A percentile compares a stretch with the other conserved stretches of the same genome.
phyloP scores from a whole-genome alignment of 2,888 invertebrate species.

The Stenurella melanura region DNA sequence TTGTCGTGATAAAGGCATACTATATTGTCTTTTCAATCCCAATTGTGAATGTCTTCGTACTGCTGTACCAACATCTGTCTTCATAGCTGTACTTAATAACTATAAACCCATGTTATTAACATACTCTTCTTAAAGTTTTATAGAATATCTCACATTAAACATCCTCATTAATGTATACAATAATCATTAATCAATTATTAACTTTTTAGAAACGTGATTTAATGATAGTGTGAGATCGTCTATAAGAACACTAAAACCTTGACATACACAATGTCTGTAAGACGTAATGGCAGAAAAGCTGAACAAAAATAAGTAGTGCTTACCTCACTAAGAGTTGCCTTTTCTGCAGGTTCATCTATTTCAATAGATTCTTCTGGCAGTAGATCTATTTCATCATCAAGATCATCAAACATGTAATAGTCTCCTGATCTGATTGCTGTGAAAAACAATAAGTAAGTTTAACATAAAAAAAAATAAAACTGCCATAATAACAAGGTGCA shows the following conservation, averaged over 20 bases:
- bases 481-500: neutral
- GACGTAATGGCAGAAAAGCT: neutral
- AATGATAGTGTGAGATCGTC: neutral
- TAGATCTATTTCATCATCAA: constrained; percentile 85
- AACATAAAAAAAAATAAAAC: constrained; percentile 12
- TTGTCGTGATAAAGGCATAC: constrained; percentile 73
- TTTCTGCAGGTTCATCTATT: constrained; percentile 52
- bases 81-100: constrained; percentile 86
- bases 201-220: neutral
- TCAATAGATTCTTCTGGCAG: constrained; percentile 65
- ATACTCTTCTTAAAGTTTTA: neutral
- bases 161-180: neutral
- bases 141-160: constrained; percentile 3
- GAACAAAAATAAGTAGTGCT: constrained; percentile 23
- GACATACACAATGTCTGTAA: neutral
- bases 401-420: constrained; percentile 99
- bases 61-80: constrained; percentile 81
- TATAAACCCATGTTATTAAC: constrained; percentile 69
- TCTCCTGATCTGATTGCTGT: constrained; percentile 98
- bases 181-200: neutral
- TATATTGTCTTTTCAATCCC: constrained; percentile 63
- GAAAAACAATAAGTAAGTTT: constrained; percentile 56
- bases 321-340: constrained; percentile 67
- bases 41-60: constrained; percentile 66
- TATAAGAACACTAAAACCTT: neutral